Base-by-base conservation (phyloP, 2,797 vertebrate genomes). In the Phrynocephalus guinanensis region DNA sequence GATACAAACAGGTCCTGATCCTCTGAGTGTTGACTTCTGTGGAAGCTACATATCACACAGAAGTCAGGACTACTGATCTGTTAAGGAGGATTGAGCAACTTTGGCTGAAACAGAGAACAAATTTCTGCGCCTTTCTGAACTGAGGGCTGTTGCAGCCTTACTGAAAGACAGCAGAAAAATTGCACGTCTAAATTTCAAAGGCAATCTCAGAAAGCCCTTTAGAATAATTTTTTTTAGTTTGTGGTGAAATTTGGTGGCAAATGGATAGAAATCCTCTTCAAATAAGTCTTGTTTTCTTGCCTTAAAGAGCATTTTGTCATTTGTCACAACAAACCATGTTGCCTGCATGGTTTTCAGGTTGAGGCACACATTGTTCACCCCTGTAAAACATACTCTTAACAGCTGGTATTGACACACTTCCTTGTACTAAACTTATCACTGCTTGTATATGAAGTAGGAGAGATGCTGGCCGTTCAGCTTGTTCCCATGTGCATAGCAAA, bases 401-500 rank as follows among this genome's bases (percentile, higher is more conserved):
- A 75, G 20, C 77, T 79, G 20, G n/a, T 52, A 20, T 48, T 48
- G 72, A 50, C 52, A 22, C 0, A 44, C 10, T 44, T 20, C 2
- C 8, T 33, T 77, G 22, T 15, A 60, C 16, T 33, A 33, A 66
- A 24, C 22, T 38, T 83, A 38, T 48, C 52, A 38, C 24, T 67
- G 3, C n/a, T 7, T 60, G 0, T 82, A 50, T 9, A 11, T 50
- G 30, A n/a, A 70, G 33, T 68, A 67, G 60, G 7, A 38, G 52
- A 82, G 33, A 56, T 56, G 33, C 33, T 24, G 24, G 5, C 15
- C 28, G 10, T 1, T 38, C 16, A 22, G 30, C 30, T 33, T 71
- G 15, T 52, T 44, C 66, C 83, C n/a, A 1, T 44, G 71, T 81
- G 82, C 77, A 80, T 85, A 88, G 87, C 78, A 80, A 71, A 88